phyloP scores from a whole-genome alignment of 2,113 vertebrate species.

The Halichoerus grypus region DNA sequence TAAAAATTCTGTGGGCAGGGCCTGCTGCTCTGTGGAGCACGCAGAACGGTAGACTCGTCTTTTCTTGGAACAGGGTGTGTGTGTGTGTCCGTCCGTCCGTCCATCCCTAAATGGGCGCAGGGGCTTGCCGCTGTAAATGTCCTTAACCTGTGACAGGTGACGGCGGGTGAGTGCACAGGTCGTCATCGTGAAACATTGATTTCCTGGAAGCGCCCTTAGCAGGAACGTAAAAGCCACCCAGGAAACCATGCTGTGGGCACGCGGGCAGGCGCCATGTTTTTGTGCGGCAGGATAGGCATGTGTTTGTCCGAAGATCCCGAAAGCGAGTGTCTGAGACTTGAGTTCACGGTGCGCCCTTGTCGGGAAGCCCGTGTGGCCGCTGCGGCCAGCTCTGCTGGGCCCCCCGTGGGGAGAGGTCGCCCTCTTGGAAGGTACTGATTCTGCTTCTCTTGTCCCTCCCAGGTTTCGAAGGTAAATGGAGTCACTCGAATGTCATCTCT shows the following conservation, averaged over 20 bases:
- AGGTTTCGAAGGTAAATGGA: constrained; percentile 98
- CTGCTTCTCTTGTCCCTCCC: background rate
- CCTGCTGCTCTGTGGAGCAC: background rate
- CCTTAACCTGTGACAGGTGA: background rate
- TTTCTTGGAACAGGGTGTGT: background rate
- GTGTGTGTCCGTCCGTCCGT: rapidly evolving
- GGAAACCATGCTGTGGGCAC: rapidly evolving
- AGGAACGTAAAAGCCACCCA: background rate
- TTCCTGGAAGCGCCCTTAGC: background rate
- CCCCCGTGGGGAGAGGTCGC: background rate
- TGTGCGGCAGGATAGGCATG: rapidly evolving
- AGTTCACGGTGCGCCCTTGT: rapidly evolving
- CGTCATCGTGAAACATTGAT: rapidly evolving
- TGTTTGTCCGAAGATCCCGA: rapidly evolving
- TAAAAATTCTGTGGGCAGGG: background rate
- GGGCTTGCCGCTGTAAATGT: rapidly evolving
- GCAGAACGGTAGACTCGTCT: background rate
- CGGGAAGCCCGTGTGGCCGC: too few relatives aligned
- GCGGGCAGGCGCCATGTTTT: rapidly evolving
- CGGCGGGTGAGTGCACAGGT: rapidly evolving
- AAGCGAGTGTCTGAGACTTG: rapidly evolving
- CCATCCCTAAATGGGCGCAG: too few relatives aligned
- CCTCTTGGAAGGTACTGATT: constrained; percentile 13
- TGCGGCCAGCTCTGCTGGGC: too few relatives aligned
- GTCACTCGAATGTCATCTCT: constrained; percentile 93